Evolutionary conservation across 1,140 invertebrate genomes (phyloP).

Genomic region (Drosophila chauvacae): DNA sequence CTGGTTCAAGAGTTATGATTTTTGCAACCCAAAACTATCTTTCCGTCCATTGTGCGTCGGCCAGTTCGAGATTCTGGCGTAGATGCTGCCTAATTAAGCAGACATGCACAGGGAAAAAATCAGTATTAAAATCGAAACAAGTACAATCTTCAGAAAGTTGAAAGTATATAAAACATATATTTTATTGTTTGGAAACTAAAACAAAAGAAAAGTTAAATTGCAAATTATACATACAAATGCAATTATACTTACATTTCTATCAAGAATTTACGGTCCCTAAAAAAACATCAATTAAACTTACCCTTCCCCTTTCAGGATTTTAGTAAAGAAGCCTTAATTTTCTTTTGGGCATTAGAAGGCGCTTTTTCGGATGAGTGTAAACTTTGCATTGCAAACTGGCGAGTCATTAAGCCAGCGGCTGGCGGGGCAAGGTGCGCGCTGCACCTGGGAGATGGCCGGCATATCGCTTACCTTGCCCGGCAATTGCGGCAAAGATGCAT

Average conservation of each 20-base stretch:
- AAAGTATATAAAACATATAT: not conserved
- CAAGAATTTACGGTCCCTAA: not conserved
- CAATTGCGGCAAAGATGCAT: constrained; percentile 79
- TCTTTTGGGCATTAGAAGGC: not conserved
- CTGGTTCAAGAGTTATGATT: too few relatives aligned
- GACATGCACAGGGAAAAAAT: constrained; percentile 31
- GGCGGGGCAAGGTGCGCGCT: constrained; percentile 5
- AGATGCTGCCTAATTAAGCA: constrained; percentile 70
- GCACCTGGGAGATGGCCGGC: constrained; percentile 22
- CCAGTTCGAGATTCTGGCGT: constrained; percentile 26
- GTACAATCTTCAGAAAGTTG: not conserved
- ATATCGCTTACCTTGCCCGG: constrained; percentile 75
- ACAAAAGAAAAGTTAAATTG: not conserved
- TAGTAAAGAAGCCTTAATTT: not conserved
- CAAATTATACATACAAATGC: too few relatives aligned
- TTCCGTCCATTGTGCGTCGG: too few relatives aligned
- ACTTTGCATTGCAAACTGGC: constrained; percentile 73
- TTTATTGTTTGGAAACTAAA: not conserved
- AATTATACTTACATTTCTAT: not conserved
- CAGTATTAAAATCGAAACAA: too few relatives aligned
- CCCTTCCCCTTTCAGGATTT: too few relatives aligned
- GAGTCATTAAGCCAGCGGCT: constrained; percentile 70
- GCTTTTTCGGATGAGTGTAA: constrained; percentile 24
- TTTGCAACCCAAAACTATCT: too few relatives aligned
- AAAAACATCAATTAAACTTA: too few relatives aligned